Evolutionary conservation across 2,888 invertebrate genomes (phyloP), one percentile per base, ranked within the genome.

Genomic region (Chalcosyrphus nemorum): DNA sequence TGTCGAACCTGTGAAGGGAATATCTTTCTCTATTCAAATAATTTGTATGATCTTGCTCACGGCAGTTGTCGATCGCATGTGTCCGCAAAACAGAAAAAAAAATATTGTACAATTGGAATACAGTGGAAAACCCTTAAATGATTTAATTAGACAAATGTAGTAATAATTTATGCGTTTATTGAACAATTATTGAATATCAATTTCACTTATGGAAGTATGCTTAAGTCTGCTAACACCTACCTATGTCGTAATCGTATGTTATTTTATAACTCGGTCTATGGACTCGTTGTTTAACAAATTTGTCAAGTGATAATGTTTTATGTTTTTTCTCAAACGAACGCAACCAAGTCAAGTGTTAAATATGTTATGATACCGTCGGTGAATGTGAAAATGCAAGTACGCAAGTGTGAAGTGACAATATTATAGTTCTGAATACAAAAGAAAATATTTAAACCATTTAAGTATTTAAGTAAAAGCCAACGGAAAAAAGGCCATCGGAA

Each of bases 1-100:
- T 78, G 82, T 74, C 63, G 57, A 74, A 75, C 74, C 74, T 78
- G 70, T 80, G 78, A 84, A 80, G 74, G 74, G 74, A 70, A 70
- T 84, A 74, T 84, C 74, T 74, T 61, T 56, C 56, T 81, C 77
- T 71, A 66, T 72, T 77, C 54, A 47, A 72, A 68, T 43, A 80
- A 80, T 74, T 78, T 63, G 61, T 63, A 52, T 63, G 50, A 63
- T 84, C 56, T 56, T 52, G 43, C 78, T 70, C 54, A 45, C 38
- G 41, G 78, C 59, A 41, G 61, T 35, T n/a, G n/a, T n/a, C 17
- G 54, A 50, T 74, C 66, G 27, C 57, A 45, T 15, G 9, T 57
- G 59, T 41, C 17, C 52, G 52, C n/a, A n/a, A n/a, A n/a, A n/a
- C n/a, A n/a, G n/a, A n/a, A 45, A 47, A 59, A 65, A 43, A 17